Conservation (phyloP, 2,113 vertebrate species). For the Gadus chalcogrammus region DNA sequence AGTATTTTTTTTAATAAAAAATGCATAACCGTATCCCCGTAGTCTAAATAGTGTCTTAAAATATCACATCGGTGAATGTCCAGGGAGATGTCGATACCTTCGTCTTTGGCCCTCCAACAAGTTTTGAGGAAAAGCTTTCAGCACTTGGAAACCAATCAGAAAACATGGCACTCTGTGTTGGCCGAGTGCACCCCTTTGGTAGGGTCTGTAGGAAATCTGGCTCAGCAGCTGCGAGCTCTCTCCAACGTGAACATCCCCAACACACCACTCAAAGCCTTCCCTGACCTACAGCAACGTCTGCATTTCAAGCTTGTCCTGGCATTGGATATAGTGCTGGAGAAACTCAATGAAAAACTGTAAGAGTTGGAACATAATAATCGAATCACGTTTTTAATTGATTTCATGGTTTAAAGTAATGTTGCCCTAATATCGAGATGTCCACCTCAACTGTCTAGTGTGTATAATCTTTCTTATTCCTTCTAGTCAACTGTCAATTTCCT, state of each 20-base stretch:
- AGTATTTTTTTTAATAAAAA: too few relatives aligned
- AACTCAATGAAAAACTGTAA: slow-evolving; percentile 77
- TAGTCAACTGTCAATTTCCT: too few relatives aligned
- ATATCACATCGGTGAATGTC: too few relatives aligned
- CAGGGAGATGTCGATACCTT: slow-evolving; percentile 50
- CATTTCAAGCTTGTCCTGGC: slow-evolving; percentile 75
- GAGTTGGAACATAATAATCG: slow-evolving; percentile 30
- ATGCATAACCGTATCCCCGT: too few relatives aligned
- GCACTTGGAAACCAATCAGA: slow-evolving; percentile 57
- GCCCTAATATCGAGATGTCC: background rate
- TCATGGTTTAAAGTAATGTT: background rate
- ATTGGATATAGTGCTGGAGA: slow-evolving; percentile 68
- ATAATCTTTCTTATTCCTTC: too few relatives aligned
- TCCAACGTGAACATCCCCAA: slow-evolving; percentile 58
- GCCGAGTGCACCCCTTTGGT: slow-evolving; percentile 70
- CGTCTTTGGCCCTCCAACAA: slow-evolving; percentile 47
- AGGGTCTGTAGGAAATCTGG: slow-evolving; percentile 77
- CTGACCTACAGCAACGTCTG: slow-evolving; percentile 71
- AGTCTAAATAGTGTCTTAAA: too few relatives aligned
- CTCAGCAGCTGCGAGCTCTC: slow-evolving; percentile 75
- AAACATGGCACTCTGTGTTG: slow-evolving; percentile 63
- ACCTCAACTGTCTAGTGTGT: background rate
- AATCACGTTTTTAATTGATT: background rate
- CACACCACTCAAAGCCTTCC: slow-evolving; percentile 71
- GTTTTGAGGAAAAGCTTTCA: slow-evolving; percentile 74